phyloP scores from a whole-genome alignment of 1,140 invertebrate species.

The Pygmarrhopalites habei region DNA sequence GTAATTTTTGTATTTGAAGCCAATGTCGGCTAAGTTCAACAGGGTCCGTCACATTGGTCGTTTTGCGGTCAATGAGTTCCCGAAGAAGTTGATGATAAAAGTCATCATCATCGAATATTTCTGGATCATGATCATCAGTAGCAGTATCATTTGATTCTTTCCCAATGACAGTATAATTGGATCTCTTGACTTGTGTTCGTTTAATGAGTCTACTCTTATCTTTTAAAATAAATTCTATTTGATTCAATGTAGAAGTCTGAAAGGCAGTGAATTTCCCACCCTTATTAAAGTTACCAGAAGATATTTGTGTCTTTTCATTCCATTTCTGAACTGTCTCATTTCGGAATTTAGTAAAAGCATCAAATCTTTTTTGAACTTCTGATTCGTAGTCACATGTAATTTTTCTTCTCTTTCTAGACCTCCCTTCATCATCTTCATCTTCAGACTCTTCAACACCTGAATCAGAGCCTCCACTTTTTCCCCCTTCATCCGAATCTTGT shows the following conservation, averaged over 20 bases:
- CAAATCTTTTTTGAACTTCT: slow-evolving; percentile 55
- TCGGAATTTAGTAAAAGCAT: slow-evolving; percentile 63
- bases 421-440: slow-evolving; percentile 19
- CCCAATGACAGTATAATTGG: slow-evolving; percentile 65
- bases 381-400: slow-evolving; percentile 35
- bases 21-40: slow-evolving; percentile 71
- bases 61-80: slow-evolving; percentile 87
- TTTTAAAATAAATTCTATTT: slow-evolving; percentile 75
- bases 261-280: slow-evolving; percentile 53
- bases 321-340: slow-evolving; percentile 78
- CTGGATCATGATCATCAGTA: slow-evolving; percentile 59
- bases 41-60: slow-evolving; percentile 70
- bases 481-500: slow-evolving; percentile 38
- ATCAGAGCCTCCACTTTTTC: slow-evolving; percentile 44
- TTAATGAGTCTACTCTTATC: slow-evolving; percentile 69
- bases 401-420: slow-evolving; percentile 40
- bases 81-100: slow-evolving; percentile 90
- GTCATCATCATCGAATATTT: slow-evolving; percentile 95
- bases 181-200: slow-evolving; percentile 71
- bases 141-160: slow-evolving; percentile 42
- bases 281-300: slow-evolving; percentile 52
- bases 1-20: slow-evolving; percentile 81
- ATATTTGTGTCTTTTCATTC: slow-evolving; percentile 78
- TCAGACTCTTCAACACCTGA: slow-evolving; percentile 44
- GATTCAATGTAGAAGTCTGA: slow-evolving; percentile 69